Percentiles rank a stretch among this genome's conserved stretches.
These are phyloP conservation scores for Drosophila nebulosa DNA, from an alignment of 1,140 invertebrate species.

Conservation along the genomic window DNA sequence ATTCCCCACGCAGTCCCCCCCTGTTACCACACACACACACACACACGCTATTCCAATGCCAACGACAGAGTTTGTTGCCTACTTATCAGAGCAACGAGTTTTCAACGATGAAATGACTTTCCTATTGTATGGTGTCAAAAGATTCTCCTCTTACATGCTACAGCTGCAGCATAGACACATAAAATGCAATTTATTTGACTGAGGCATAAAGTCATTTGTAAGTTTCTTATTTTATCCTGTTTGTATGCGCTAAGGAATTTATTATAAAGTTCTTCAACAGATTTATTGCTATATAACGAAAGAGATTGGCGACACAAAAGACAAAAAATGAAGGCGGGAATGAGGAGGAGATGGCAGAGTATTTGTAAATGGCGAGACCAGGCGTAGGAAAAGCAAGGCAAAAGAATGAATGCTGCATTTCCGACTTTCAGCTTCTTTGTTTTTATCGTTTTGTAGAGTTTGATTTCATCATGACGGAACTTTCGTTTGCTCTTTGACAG, in stretches of 20 bases:
- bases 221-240: too few species aligned
- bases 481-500: neutral
- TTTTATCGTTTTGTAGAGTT: neutral
- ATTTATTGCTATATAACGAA: conserved; percentile 3
- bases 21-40: too few species aligned
- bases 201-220: conserved; percentile 1
- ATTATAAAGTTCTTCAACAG: neutral
- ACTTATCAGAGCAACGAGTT: neutral
- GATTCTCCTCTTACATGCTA: neutral
- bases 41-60: too few species aligned
- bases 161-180: too few species aligned
- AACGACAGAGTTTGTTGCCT: too few species aligned
- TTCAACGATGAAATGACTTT: neutral
- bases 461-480: neutral
- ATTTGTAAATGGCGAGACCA: neutral
- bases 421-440: neutral
- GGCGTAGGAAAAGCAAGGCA: neutral
- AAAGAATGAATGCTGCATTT: neutral
- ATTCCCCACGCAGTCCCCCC: too few species aligned
- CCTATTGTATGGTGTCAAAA: neutral
- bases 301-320: neutral
- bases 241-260: neutral
- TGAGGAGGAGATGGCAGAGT: neutral
- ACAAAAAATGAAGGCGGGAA: neutral
- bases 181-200: conserved; percentile 11